Conservation (phyloP, 37 sponge, comb jelly and placozoan species). For the Agelas oroides region DNA sequence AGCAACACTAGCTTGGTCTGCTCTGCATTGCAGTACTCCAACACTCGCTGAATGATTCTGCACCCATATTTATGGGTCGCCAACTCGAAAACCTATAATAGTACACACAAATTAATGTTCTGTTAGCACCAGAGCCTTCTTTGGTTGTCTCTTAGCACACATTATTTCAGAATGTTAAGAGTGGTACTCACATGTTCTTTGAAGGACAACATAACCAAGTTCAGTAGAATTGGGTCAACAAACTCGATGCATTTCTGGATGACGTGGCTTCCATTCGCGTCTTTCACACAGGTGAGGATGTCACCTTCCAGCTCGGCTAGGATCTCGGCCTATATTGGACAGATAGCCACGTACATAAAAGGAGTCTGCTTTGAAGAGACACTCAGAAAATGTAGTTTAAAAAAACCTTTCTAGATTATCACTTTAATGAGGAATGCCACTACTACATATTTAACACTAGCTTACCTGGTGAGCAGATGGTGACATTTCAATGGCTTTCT, state of each 20-base stretch:
- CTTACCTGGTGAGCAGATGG: conserved; percentile 81
- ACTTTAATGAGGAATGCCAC: too few relatives aligned
- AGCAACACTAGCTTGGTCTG: conserved; percentile 80
- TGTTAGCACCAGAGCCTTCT: too few relatives aligned
- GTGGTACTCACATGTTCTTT: conserved; percentile 68
- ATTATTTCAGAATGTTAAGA: not conserved
- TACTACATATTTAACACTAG: too few relatives aligned
- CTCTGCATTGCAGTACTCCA: conserved; percentile 89
- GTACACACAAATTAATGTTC: not conserved
- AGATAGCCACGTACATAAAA: not conserved
- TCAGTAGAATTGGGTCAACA: conserved; percentile 68
- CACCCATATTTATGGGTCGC: conserved; percentile 97
- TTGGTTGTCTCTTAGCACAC: too few relatives aligned
- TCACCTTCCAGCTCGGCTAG: conserved; percentile 88
- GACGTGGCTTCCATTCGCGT: conserved; percentile 98
- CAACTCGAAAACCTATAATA: conserved; percentile 73
- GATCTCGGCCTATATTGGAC: conserved; percentile 49
- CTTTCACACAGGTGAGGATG: conserved; percentile 88
- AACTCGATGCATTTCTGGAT: conserved; percentile 97
- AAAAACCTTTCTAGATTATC: too few relatives aligned
- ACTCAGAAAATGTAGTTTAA: not conserved
- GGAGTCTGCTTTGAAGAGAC: not conserved
- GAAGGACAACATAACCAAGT: conserved; percentile 81
- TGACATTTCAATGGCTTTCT: conserved; percentile 91
- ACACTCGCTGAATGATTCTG: conserved; percentile 92